Evolutionary conservation across 2,113 vertebrate species (phyloP).

Genomic region (Thunnus maccoyii): DNA sequence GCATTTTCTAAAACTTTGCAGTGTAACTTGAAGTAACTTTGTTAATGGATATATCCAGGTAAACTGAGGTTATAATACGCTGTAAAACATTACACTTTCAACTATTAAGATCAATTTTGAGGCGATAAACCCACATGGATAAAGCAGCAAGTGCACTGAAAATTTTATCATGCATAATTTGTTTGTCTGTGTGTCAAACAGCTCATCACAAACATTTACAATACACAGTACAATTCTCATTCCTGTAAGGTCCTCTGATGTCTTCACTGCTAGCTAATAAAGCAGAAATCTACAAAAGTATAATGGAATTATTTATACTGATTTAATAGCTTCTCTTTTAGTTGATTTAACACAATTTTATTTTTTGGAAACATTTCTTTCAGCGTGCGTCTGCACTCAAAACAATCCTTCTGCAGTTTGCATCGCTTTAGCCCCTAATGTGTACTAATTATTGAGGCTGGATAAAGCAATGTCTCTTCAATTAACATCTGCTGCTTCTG

Average conservation of each 20-base stretch:
- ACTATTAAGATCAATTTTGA: conserved; percentile 11
- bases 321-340: conserved; percentile 28
- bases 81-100: conserved; percentile 7
- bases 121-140: neutral
- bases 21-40: neutral
- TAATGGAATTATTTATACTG: conserved; percentile 17
- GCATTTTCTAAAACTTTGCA: neutral
- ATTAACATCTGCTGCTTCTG: conserved; percentile 25
- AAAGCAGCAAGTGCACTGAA: neutral
- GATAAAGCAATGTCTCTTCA: conserved; percentile 33
- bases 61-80: neutral
- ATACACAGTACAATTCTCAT: neutral
- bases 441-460: conserved; percentile 56
- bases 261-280: neutral
- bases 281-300: conserved; percentile 16
- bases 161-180: conserved; percentile 2
- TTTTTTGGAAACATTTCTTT: conserved; percentile 26
- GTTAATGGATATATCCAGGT: conserved; percentile 15
- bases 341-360: conserved; percentile 32
- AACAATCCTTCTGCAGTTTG: conserved; percentile 24
- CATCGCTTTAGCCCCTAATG: conserved; percentile 38
- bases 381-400: conserved; percentile 22
- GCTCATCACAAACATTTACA: neutral
- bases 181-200: neutral
- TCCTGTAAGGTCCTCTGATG: conserved; percentile 7